These are phyloP conservation scores for Spisula subtruncata DNA, from an alignment of 2,888 invertebrate genomes.

Conservation along the genomic window DNA sequence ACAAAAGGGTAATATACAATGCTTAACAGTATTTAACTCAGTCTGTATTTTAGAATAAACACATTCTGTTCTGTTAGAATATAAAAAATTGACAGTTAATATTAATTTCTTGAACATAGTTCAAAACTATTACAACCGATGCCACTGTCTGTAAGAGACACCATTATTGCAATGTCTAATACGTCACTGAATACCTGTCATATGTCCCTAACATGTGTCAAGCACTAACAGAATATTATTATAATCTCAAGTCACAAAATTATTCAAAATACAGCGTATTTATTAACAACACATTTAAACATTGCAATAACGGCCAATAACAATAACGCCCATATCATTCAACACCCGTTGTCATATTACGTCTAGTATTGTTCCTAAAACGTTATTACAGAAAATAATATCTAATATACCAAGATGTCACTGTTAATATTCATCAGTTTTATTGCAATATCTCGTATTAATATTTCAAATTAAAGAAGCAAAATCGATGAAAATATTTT, in stretches of 20 bases:
- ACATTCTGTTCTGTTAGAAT: no score
- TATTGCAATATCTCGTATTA: slow-evolving; percentile 5
- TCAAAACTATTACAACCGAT: not conserved
- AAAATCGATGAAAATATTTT: not conserved
- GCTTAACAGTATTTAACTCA: no score
- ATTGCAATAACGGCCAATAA: not conserved
- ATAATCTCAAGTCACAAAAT: not conserved
- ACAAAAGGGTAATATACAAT: no score
- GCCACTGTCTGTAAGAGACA: not conserved
- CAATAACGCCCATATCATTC: not conserved
- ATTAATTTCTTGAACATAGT: no score
- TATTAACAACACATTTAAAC: not conserved
- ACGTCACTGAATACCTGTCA: not conserved
- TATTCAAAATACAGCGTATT: not conserved
- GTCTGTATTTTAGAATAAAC: no score
- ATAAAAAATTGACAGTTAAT: no score
- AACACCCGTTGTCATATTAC: not conserved
- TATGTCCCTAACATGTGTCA: not conserved
- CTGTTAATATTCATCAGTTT: not conserved
- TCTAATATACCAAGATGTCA: not conserved
- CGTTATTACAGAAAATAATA: slow-evolving; percentile 15
- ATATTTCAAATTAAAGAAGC: slow-evolving; percentile 7
- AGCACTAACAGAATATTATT: not conserved
- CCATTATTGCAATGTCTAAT: not conserved
- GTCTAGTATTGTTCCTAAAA: not conserved